phyloP scores from a whole-genome alignment of 2,888 invertebrate species.

The Frankliniella fusca region DNA sequence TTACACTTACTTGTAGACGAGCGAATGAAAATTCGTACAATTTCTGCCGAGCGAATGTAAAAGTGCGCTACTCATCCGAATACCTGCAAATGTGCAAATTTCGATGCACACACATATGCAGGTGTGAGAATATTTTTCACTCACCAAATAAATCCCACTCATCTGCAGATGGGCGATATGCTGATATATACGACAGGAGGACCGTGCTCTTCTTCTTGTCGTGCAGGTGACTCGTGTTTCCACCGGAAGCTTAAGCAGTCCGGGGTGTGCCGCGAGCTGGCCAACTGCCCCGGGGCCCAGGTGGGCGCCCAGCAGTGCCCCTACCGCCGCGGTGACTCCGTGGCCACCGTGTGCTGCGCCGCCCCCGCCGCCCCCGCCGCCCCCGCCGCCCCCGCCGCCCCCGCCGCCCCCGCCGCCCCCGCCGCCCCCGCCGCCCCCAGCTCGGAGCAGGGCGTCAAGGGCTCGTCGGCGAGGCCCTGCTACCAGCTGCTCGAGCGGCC shows the following conservation, averaged over 20 bases:
- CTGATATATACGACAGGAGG: background rate
- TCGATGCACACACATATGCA: background rate
- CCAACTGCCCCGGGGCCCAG: background rate
- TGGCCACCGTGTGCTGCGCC: background rate
- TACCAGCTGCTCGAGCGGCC: background rate
- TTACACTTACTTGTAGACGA: too few relatives aligned
- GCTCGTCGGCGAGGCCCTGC: background rate
- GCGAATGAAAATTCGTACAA: too few relatives aligned
- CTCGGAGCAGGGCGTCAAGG: background rate
- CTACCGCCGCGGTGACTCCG: background rate
- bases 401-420: conserved; percentile 3
- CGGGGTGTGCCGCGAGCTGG: background rate
- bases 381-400: background rate
- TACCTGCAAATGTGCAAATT: too few relatives aligned
- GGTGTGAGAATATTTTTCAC: background rate
- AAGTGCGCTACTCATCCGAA: too few relatives aligned
- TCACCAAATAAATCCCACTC: too few relatives aligned
- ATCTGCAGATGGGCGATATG: background rate
- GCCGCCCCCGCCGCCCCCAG: too few relatives aligned
- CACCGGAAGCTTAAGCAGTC: background rate
- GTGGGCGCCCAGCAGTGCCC: background rate
- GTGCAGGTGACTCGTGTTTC: conserved; percentile 1
- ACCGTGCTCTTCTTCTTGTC: background rate
- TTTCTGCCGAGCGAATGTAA: too few relatives aligned
- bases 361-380: background rate